Evolutionary conservation across 2,888 invertebrate genomes (phyloP).

Genomic region (Aporophyla lueneburgensis): DNA sequence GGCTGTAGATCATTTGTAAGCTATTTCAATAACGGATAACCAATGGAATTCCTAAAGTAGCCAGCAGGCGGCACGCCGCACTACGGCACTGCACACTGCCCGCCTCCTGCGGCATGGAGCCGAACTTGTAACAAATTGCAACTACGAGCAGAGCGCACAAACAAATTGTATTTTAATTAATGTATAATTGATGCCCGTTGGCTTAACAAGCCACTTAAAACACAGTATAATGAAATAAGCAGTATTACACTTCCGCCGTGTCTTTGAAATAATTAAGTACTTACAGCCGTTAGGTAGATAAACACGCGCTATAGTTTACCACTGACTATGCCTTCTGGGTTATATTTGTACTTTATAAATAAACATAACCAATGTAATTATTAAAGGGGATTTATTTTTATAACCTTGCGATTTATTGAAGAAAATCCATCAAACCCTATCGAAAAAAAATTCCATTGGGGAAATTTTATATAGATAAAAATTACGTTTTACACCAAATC

Average conservation of each 20-base stretch:
- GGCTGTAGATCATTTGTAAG: slow-evolving; percentile 13
- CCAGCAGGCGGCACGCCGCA: neutral
- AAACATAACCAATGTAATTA: no score
- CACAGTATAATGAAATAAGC: no score
- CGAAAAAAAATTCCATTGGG: neutral
- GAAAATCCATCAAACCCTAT: no score
- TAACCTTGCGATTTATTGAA: no score
- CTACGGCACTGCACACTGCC: neutral
- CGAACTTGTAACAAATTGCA: slow-evolving; percentile 5
- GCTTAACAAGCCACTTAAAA: neutral
- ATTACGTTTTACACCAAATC: neutral
- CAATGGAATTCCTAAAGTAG: neutral
- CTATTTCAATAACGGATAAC: slow-evolving; percentile 28
- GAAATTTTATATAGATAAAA: neutral
- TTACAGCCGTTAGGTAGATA: no score
- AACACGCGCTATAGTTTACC: no score
- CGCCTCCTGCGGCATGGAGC: neutral
- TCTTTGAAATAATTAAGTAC: no score
- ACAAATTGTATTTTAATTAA: slow-evolving; percentile 2
- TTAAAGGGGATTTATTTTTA: no score
- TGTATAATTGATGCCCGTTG: neutral
- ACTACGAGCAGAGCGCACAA: neutral
- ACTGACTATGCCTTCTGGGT: no score
- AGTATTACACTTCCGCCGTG: no score
- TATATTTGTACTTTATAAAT: no score